A percentile compares a stretch with the other conserved stretches of the same genome.
Conservation (phyloP, 2,888 invertebrate species). For the Petrolisthes cinctipes region DNA sequence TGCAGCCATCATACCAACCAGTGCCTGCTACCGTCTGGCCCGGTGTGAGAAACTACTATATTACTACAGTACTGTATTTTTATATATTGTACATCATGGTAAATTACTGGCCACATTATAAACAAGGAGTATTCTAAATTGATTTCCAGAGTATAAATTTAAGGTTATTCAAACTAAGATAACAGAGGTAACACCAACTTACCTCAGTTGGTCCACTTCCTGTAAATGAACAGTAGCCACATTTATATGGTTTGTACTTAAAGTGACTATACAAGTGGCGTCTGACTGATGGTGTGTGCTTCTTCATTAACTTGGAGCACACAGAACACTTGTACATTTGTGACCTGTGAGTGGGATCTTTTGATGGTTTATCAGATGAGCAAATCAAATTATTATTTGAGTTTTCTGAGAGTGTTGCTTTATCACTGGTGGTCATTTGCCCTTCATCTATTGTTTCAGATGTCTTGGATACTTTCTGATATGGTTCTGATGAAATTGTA, state of each 20-base stretch:
- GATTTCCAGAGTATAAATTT: not conserved
- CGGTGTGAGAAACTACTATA: too few species aligned
- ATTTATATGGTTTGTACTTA: conserved; percentile 64
- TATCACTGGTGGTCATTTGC: too few species aligned
- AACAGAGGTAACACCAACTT: not conserved
- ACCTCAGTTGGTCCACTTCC: conserved; percentile 42
- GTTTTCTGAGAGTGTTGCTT: not conserved
- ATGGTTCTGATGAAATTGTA: not conserved
- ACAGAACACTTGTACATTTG: conserved; percentile 63
- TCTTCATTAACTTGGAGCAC: conserved; percentile 56
- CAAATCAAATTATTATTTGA: not conserved
- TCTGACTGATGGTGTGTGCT: conserved; percentile 60
- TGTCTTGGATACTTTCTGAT: not conserved
- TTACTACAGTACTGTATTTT: too few species aligned
- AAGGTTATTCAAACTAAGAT: conserved; percentile 7
- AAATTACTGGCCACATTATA: too few species aligned
- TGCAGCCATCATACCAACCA: too few species aligned
- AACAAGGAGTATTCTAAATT: too few species aligned
- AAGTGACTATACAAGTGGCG: conserved; percentile 65
- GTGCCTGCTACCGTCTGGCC: too few species aligned
- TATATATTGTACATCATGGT: too few species aligned
- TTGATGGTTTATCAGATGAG: not conserved
- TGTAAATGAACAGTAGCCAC: conserved; percentile 64
- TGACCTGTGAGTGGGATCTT: not conserved
- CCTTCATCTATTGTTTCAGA: too few species aligned